Evolutionary conservation across 2,113 vertebrate genomes (phyloP).

Genomic region (Eulemur rufifrons): DNA sequence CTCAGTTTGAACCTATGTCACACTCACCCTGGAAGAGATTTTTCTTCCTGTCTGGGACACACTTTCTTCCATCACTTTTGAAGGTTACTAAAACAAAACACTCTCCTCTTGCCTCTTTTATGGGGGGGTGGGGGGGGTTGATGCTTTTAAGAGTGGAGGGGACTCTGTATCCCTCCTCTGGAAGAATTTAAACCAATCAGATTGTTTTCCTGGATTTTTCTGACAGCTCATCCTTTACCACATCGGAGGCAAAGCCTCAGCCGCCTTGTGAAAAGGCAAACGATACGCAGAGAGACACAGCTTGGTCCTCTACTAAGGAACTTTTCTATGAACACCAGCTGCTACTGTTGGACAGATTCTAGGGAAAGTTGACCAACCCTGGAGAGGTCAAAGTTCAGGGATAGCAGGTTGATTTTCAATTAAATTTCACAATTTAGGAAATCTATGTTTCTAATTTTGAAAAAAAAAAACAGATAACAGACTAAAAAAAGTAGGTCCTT

Average conservation of each 20-base stretch:
- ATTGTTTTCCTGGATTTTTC: slow-evolving; percentile 48
- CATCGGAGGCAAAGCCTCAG: background rate
- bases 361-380: background rate
- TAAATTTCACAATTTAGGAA: slow-evolving; percentile 20
- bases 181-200: slow-evolving; percentile 41
- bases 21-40: background rate
- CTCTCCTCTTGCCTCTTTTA: background rate
- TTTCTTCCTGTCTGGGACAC: background rate
- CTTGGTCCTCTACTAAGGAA: background rate
- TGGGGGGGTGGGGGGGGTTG: background rate
- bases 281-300: background rate
- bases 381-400: slow-evolving; percentile 13
- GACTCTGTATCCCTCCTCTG: background rate
- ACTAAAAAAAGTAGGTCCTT: background rate
- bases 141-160: slow-evolving; percentile 2
- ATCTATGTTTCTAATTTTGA: background rate
- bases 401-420: slow-evolving; percentile 11
- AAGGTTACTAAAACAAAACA: slow-evolving; percentile 14
- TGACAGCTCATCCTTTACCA: slow-evolving; percentile 13
- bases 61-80: background rate
- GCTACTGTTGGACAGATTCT: background rate
- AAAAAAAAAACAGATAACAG: background rate
- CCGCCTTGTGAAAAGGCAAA: background rate
- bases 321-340: background rate
- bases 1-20: background rate